Evolutionary conservation across 2,888 invertebrate species (phyloP).

Genomic region (Meghimatium bilineatum): DNA sequence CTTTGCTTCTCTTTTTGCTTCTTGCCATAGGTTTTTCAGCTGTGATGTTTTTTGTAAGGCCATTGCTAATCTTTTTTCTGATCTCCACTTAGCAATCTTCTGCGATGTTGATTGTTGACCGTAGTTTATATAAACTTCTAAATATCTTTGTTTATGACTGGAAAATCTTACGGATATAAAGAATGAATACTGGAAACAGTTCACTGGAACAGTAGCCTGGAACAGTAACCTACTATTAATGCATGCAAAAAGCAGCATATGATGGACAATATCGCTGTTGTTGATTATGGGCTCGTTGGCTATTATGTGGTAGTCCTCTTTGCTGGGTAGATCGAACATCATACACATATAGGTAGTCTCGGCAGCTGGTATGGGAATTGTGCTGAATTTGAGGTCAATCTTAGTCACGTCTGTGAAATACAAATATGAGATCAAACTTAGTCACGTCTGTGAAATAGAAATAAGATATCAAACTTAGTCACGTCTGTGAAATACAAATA

Average conservation of each 20-base stretch:
- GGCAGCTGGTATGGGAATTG: slow-evolving; percentile 47
- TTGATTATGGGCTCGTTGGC: slow-evolving; percentile 55
- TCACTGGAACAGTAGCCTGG: too few species aligned
- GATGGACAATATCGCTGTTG: slow-evolving; percentile 56
- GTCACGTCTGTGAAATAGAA: not conserved
- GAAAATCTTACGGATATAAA: too few species aligned
- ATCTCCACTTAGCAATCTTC: too few species aligned
- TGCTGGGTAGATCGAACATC: slow-evolving; percentile 51
- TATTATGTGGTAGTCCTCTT: slow-evolving; percentile 54
- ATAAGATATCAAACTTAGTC: not conserved
- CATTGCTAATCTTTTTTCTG: too few species aligned
- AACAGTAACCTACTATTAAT: slow-evolving; percentile 28
- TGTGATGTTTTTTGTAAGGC: too few species aligned
- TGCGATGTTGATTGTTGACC: too few species aligned
- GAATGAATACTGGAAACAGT: too few species aligned
- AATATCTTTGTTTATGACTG: too few species aligned
- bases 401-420: not conserved
- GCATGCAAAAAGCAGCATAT: slow-evolving; percentile 56
- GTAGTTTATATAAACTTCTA: too few species aligned
- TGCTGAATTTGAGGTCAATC: not conserved
- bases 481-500: not conserved
- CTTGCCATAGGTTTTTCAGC: too few species aligned
- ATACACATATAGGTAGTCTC: slow-evolving; percentile 56
- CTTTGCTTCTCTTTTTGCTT: too few species aligned
- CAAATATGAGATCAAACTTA: not conserved